Conservation (phyloP, 2,797 vertebrate genomes). For the Oreochromis mossambicus region DNA sequence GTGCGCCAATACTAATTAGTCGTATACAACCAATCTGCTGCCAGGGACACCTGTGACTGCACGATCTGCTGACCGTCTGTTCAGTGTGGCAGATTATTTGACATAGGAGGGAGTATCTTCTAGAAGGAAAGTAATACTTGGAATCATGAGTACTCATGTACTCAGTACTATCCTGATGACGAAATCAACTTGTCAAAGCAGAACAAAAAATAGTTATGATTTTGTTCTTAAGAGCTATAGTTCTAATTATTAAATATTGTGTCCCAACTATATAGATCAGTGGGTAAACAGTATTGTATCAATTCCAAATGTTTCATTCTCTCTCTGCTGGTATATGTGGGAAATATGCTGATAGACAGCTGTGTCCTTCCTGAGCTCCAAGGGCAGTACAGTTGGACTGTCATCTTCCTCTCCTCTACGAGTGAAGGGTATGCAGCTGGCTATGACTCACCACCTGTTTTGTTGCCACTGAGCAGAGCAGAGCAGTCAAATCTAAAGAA, state of each 20-base stretch:
- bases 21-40: background rate
- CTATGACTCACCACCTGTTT: constrained; percentile 60
- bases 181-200: background rate
- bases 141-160: background rate
- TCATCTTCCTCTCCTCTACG: constrained; percentile 34
- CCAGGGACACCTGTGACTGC: constrained; percentile 56
- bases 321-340: background rate
- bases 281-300: background rate
- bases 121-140: background rate
- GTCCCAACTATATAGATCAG: background rate
- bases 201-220: background rate
- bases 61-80: constrained; percentile 37
- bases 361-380: constrained; percentile 52
- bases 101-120: background rate
- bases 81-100: constrained; percentile 25
- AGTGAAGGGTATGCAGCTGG: constrained; percentile 31
- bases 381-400: constrained; percentile 43
- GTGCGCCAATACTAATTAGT: background rate
- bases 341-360: constrained; percentile 16
- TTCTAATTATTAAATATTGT: background rate
- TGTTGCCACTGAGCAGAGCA: background rate
- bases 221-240: background rate
- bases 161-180: background rate
- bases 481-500: constrained; percentile 11
- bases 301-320: background rate